phyloP scores from a whole-genome alignment of 2,113 vertebrate genomes.

The Trachemys scripta region DNA sequence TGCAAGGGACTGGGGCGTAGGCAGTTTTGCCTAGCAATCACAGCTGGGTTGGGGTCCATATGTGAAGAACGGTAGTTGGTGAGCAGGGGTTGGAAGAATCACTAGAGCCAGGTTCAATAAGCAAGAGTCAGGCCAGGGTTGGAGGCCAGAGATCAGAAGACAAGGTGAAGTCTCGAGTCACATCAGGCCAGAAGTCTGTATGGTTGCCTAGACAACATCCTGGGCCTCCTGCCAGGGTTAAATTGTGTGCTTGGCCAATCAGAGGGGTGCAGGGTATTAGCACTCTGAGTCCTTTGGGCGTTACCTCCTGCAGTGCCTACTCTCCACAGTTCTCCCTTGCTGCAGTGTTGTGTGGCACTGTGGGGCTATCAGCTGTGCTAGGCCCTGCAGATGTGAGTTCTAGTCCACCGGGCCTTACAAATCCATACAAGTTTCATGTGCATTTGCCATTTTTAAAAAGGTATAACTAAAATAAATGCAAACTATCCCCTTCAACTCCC shows the following conservation, averaged over 20 bases:
- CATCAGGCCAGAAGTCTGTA: background rate
- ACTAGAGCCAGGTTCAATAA: background rate
- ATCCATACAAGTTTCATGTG: background rate
- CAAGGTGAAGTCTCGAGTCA: background rate
- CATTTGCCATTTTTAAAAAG: background rate
- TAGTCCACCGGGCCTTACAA: background rate
- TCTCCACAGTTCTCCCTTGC: background rate
- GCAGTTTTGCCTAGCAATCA: background rate
- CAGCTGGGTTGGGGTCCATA: background rate
- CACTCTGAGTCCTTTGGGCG: background rate
- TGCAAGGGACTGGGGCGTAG: background rate
- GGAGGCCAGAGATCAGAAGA: background rate
- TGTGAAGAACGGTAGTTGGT: background rate
- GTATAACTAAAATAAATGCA: background rate
- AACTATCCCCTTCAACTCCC: background rate
- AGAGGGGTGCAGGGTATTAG: background rate
- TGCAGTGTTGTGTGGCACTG: background rate
- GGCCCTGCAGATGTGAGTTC: background rate
- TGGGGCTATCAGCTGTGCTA: background rate
- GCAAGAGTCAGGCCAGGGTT: background rate
- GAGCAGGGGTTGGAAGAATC: background rate
- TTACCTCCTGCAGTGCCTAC: background rate
- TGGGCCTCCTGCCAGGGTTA: background rate
- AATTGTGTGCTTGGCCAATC: background rate
- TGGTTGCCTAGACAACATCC: background rate